A percentile compares a stretch with the other conserved stretches of the same genome.
These are phyloP conservation scores for Eidolon helvum DNA, from an alignment of 2,113 vertebrate genomes.

Conservation along the genomic window DNA sequence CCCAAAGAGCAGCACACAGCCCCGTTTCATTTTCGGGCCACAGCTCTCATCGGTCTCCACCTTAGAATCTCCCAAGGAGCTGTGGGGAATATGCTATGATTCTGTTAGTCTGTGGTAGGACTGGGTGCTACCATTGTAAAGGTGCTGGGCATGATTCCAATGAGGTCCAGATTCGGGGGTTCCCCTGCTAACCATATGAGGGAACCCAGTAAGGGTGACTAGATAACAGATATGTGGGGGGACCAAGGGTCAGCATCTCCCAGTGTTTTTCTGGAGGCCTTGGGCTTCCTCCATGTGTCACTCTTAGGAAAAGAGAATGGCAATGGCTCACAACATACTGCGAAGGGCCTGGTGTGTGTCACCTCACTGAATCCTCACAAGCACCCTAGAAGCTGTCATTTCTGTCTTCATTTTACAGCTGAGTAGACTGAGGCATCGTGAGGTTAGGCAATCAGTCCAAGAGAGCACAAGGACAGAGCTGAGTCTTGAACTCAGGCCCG, in stretches of 20 bases:
- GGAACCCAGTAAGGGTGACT: not conserved
- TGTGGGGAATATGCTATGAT: not conserved
- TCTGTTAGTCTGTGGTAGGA: not conserved
- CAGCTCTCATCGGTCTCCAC: not conserved
- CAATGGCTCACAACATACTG: not conserved
- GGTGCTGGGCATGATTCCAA: not conserved
- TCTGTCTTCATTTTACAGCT: not conserved
- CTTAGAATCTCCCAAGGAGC: not conserved
- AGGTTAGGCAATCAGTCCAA: not conserved
- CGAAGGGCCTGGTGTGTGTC: not conserved
- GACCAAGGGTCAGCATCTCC: not conserved
- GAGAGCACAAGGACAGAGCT: not conserved
- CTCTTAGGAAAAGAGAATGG: not conserved
- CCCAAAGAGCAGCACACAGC: not conserved
- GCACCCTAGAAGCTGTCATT: not conserved
- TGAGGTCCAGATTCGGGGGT: not conserved
- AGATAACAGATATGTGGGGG: not conserved
- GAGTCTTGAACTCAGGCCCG: not conserved
- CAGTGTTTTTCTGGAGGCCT: not conserved
- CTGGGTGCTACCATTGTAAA: not conserved
- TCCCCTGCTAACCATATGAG: not conserved
- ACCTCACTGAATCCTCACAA: not conserved
- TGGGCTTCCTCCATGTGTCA: not conserved
- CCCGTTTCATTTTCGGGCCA: conserved; percentile 3
- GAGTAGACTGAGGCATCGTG: not conserved